phyloP scores from a whole-genome alignment of 2,888 invertebrate species.

The Stenoptilia bipunctidactyla region DNA sequence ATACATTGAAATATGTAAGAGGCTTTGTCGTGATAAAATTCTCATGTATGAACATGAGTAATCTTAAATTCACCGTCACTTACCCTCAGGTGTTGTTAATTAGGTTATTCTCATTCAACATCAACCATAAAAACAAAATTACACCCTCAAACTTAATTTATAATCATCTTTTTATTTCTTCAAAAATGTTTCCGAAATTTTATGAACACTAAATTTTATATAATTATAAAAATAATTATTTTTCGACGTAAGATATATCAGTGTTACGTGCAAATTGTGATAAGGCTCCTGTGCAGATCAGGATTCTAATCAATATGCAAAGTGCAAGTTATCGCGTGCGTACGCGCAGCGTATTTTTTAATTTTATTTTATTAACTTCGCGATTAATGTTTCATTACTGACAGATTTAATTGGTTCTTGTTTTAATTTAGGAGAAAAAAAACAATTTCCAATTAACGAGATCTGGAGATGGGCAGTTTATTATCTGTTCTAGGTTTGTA shows the following conservation, averaged over 20 bases:
- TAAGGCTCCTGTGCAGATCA: background rate
- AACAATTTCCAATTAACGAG: conserved; percentile 1
- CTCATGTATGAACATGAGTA: too few species aligned
- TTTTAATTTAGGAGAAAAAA: conserved; percentile 1
- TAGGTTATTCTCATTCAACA: too few species aligned
- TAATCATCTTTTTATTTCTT: too few species aligned
- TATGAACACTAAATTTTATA: too few species aligned
- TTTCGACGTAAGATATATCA: background rate
- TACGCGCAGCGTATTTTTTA: background rate
- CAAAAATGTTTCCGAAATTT: too few species aligned
- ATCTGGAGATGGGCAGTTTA: background rate
- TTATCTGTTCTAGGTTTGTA: background rate
- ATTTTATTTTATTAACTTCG: conserved; percentile 12
- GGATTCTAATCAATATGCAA: conserved; percentile 13
- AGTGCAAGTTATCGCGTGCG: conserved; percentile 9
- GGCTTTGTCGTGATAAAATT: too few species aligned
- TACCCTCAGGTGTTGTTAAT: too few species aligned
- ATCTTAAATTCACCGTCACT: too few species aligned
- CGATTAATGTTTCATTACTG: conserved; percentile 13
- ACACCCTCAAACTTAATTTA: too few species aligned
- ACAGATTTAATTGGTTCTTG: conserved; percentile 9
- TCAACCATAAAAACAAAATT: too few species aligned
- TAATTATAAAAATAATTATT: too few species aligned
- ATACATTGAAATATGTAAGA: too few species aligned
- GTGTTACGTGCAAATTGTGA: conserved; percentile 1